Evolutionary conservation across 2,888 invertebrate genomes (phyloP).

Genomic region (Deroplatys truncata): DNA sequence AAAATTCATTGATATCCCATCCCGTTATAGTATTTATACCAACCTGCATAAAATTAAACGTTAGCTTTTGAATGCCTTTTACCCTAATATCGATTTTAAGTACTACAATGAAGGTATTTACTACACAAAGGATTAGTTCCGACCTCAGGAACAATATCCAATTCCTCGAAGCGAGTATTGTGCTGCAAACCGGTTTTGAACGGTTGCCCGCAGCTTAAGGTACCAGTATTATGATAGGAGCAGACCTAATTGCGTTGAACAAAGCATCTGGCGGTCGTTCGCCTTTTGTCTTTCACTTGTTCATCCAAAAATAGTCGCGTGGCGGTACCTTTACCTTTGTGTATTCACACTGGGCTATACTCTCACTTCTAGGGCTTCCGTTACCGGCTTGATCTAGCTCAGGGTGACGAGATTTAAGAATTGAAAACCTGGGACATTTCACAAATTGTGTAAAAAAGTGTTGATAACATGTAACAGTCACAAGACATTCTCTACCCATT

Average conservation of each 20-base stretch:
- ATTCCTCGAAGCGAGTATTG: neutral
- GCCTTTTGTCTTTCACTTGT: neutral
- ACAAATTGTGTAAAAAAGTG: too few relatives aligned
- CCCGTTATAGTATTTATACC: too few relatives aligned
- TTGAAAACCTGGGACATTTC: too few relatives aligned
- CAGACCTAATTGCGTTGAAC: neutral
- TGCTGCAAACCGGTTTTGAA: neutral
- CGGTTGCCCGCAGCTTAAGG: neutral
- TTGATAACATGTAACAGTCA: too few relatives aligned
- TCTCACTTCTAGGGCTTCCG: neutral
- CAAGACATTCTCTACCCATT: too few relatives aligned
- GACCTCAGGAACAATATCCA: neutral
- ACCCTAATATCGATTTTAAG: neutral
- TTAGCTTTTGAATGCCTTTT: neutral
- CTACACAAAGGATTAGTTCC: neutral
- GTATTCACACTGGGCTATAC: neutral
- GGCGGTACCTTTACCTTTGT: neutral
- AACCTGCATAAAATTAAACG: neutral
- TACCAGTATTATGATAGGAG: neutral
- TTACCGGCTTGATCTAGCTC: too few relatives aligned
- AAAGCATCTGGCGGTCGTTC: neutral
- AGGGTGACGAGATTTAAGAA: too few relatives aligned
- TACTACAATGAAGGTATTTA: neutral
- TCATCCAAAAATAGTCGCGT: neutral
- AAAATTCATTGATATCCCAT: too few relatives aligned